Percentiles rank a stretch among this genome's conserved stretches.
phyloP scores from a whole-genome alignment of 2,797 vertebrate genomes.

The Aselliscus stoliczkanus region DNA sequence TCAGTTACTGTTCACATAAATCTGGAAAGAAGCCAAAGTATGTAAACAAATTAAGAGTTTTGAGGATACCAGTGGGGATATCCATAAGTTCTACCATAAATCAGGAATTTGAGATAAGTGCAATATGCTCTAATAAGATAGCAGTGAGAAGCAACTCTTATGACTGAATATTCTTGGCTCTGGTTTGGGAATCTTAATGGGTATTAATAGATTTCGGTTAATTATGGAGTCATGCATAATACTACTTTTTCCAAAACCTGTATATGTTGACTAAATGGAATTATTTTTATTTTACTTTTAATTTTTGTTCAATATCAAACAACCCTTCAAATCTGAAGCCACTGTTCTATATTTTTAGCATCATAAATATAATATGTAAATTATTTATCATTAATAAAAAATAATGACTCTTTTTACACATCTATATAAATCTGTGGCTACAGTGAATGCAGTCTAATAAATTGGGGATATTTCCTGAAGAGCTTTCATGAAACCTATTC shows the following conservation, averaged over 20 bases:
- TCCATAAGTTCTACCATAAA: constrained; percentile 17
- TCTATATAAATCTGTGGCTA: neutral
- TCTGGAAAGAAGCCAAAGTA: constrained; percentile 68
- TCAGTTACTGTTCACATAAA: constrained; percentile 61
- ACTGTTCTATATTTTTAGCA: neutral
- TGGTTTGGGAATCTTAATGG: neutral
- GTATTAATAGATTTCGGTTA: constrained; percentile 37
- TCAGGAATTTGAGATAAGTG: constrained; percentile 40
- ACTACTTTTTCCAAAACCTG: neutral
- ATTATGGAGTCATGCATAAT: neutral
- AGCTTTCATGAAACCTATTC: neutral
- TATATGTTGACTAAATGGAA: neutral
- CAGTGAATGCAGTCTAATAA: neutral
- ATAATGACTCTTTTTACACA: neutral
- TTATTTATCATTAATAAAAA: neutral
- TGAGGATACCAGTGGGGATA: constrained; percentile 46
- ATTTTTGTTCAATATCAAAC: constrained; percentile 10
- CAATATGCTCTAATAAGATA: constrained; percentile 3
- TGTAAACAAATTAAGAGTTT: constrained; percentile 65
- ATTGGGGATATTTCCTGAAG: neutral
- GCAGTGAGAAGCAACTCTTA: neutral
- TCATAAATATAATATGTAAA: neutral
- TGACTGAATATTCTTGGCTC: neutral
- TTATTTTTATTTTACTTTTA: constrained; percentile 23
- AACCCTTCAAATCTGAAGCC: neutral